Percentiles rank a stretch among this genome's conserved stretches.
phyloP scores from a whole-genome alignment of 2,113 vertebrate genomes.

The Cryptomyrus ogoouensis region DNA sequence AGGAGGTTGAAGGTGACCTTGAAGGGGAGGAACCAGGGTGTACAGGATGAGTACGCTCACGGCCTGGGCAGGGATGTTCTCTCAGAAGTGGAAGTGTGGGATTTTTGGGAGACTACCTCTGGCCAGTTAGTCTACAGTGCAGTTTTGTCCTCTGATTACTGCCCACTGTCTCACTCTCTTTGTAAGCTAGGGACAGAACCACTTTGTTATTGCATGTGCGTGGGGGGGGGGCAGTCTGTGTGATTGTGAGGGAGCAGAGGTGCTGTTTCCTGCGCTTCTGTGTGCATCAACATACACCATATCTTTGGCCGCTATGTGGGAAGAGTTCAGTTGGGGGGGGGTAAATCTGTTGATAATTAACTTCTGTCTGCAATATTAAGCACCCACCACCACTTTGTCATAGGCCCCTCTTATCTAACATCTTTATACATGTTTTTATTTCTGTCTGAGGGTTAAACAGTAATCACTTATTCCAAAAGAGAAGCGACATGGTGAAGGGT shows the following conservation, averaged over 20 bases:
- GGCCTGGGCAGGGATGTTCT: not conserved
- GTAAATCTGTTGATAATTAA: not conserved
- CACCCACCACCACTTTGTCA: not conserved
- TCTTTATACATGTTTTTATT: not conserved
- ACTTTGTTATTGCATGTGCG: not conserved
- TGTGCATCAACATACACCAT: not conserved
- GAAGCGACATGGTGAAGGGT: not conserved
- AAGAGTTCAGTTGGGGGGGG: not conserved
- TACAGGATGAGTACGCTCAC: not conserved
- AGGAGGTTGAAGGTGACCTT: not conserved
- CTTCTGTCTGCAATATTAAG: not conserved
- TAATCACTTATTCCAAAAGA: not conserved
- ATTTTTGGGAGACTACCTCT: not conserved
- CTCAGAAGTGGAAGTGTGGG: not conserved
- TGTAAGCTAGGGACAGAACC: not conserved
- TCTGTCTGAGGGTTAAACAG: not conserved
- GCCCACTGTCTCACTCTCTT: not conserved
- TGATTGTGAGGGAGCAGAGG: not conserved
- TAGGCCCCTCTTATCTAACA: not conserved
- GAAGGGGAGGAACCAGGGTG: not conserved
- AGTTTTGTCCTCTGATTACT: not conserved
- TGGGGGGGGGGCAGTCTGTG: not conserved
- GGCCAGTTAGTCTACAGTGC: not conserved
- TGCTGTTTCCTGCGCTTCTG: not conserved
- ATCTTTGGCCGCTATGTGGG: not conserved